Conservation (phyloP, 2,113 vertebrate species). For the Cariama cristata region DNA sequence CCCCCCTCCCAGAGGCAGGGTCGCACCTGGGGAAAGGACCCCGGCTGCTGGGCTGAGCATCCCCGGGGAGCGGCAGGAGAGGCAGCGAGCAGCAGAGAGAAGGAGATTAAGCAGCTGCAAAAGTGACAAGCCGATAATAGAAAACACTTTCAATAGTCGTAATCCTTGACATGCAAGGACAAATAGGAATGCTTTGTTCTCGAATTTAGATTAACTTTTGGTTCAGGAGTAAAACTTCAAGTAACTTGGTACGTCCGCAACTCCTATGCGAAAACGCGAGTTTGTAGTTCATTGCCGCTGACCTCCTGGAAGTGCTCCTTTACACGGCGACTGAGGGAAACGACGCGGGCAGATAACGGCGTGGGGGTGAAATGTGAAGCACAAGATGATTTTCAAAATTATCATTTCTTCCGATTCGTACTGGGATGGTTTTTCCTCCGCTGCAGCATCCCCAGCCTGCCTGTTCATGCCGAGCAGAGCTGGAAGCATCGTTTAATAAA, state of each 20-base stretch:
- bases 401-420: fast-evolving
- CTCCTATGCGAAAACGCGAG: not conserved
- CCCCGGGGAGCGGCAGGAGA: slow-evolving; percentile 72
- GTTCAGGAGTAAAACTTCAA: slow-evolving; percentile 42
- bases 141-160: slow-evolving; percentile 83
- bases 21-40: no score
- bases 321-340: not conserved
- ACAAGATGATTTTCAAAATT: not conserved
- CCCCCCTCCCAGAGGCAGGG: no score
- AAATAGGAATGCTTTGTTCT: slow-evolving; percentile 90
- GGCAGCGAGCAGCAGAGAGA: slow-evolving; percentile 85
- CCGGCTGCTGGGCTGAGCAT: not conserved
- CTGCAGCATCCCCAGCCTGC: not conserved
- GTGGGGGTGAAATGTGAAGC: not conserved
- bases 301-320: not conserved
- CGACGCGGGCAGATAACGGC: not conserved
- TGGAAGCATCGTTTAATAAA: not conserved
- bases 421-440: not conserved
- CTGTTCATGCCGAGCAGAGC: not conserved
- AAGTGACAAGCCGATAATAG: slow-evolving; percentile 89
- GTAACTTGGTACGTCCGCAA: not conserved
- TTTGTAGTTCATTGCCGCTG: not conserved
- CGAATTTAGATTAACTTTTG: slow-evolving; percentile 81
- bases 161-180: slow-evolving; percentile 88
- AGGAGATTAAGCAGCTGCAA: slow-evolving; percentile 91